phyloP scores from a whole-genome alignment of 2,888 invertebrate species.

The Callyntrura sp. region DNA sequence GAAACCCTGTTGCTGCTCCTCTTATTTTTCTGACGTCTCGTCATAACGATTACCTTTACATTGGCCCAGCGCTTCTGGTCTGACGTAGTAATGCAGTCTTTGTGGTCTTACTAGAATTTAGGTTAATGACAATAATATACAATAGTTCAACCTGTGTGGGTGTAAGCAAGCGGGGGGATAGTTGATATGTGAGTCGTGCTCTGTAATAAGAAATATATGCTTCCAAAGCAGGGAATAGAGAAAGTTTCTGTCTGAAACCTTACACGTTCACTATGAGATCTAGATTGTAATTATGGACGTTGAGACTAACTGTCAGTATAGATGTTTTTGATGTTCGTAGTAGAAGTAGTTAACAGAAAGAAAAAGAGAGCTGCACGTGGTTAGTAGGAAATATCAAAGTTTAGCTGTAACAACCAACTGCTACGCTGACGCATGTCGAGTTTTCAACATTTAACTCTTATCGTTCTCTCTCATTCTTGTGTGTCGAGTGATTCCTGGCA shows the following conservation, averaged over 20 bases:
- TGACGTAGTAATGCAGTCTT: constrained; percentile 1
- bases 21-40: not conserved
- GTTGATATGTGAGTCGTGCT: too few relatives aligned
- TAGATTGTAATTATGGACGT: not conserved
- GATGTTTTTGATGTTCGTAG: not conserved
- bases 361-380: too few relatives aligned
- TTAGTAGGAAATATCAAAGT: not conserved
- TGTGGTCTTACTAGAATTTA: constrained; percentile 42
- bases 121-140: constrained; percentile 22
- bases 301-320: not conserved
- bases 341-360: too few relatives aligned
- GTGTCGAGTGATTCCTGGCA: too few relatives aligned
- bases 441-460: not conserved
- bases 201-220: not conserved
- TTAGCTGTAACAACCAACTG: not conserved
- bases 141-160: not conserved
- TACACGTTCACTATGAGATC: not conserved
- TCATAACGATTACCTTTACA: not conserved
- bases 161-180: not conserved
- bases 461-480: too few relatives aligned
- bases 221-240: not conserved
- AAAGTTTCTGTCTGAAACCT: not conserved
- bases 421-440: too few relatives aligned
- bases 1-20: not conserved
- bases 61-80: not conserved